These are phyloP conservation scores for Alosa alosa DNA, from an alignment of 2,113 vertebrate genomes.

Conservation along the genomic window DNA sequence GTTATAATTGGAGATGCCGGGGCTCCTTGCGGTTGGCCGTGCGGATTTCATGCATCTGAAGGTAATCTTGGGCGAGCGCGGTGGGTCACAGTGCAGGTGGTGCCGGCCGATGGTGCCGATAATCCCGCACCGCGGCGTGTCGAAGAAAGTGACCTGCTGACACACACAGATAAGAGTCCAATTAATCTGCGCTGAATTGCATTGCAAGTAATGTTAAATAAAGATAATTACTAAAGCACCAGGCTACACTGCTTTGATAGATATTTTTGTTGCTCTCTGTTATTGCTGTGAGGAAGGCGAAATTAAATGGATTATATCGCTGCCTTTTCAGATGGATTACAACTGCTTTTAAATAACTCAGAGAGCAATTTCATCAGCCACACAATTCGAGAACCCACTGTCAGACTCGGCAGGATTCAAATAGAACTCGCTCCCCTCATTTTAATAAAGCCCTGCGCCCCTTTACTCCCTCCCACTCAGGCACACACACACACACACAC, in stretches of 20 bases:
- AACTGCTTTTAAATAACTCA: slow-evolving; percentile 81
- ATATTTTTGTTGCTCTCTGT: slow-evolving; percentile 71
- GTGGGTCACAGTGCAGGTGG: slow-evolving; percentile 65
- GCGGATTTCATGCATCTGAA: slow-evolving; percentile 58
- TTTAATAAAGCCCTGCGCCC: slow-evolving; percentile 73
- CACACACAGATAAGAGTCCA: slow-evolving; percentile 73
- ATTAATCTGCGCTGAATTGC: slow-evolving; percentile 75
- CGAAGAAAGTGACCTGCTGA: slow-evolving; percentile 77
- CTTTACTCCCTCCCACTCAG: slow-evolving; percentile 49
- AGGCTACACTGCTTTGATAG: slow-evolving; percentile 74
- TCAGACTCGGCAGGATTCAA: slow-evolving; percentile 74
- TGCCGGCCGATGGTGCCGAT: slow-evolving; percentile 70
- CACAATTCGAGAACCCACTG: slow-evolving; percentile 73
- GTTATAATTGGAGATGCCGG: slow-evolving; percentile 46
- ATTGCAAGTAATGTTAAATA: slow-evolving; percentile 74
- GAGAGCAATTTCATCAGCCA: slow-evolving; percentile 77
- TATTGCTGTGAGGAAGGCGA: slow-evolving; percentile 74
- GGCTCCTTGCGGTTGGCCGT: slow-evolving; percentile 45
- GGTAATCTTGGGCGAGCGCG: slow-evolving; percentile 63
- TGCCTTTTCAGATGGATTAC: slow-evolving; percentile 80
- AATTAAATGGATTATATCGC: slow-evolving; percentile 80
- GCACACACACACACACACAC: slow-evolving; percentile 21
- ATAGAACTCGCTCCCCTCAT: slow-evolving; percentile 75
- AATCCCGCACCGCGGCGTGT: slow-evolving; percentile 68
- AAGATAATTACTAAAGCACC: slow-evolving; percentile 80